Evolutionary conservation across 2,797 vertebrate species (phyloP), one percentile per base, ranked within the genome.

Genomic region (Hirundo rustica): DNA sequence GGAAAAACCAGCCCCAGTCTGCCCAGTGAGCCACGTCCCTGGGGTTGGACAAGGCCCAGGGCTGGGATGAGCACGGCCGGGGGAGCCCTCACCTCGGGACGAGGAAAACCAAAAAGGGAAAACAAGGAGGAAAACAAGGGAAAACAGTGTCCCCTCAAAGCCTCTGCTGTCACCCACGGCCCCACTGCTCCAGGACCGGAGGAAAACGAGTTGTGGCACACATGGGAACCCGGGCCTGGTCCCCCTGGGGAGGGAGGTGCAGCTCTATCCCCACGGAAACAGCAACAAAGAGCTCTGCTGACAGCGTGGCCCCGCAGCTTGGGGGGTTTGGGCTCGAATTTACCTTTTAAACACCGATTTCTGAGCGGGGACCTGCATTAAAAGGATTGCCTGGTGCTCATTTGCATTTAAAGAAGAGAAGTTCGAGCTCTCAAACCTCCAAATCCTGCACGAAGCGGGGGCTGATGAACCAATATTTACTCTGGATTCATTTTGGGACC

Each of bases 401-500:
- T 91, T 67, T 81, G 47, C 68, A 60, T 79, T 60, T 55, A 48
- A 89, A 76, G 78, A 76, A 85, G 71, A 67, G 34, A 50, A 57
- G 57, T 73, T 83, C 58, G 48, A 61, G 79, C 83, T 90, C 79
- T 84, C n/a, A 54, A 82, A 92, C n/a, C 80, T 85, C 88, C 81
- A 60, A 80, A 67, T 85, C 51, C 71, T 47, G 62, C 38, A 25
- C 6, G 72, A 58, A 60, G 47, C 5, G 2, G 30, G 10, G 36
- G 32, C 53, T 61, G 38, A 18, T 73, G 86, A 96, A 44, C 90
- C 93, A 94, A 93, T 96, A 97, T 96, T 95, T 71, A 74, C 88
- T 83, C 44, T 79, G 18, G 66, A 3, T 62, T 80, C 68, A 15
- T 94, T 95, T 72, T 40, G 79, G 85, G 45, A 85, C 42, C 92